Evolutionary conservation across 2,888 invertebrate species (phyloP), one percentile per base, ranked within the genome.

Genomic region (Pollenia angustigena): DNA sequence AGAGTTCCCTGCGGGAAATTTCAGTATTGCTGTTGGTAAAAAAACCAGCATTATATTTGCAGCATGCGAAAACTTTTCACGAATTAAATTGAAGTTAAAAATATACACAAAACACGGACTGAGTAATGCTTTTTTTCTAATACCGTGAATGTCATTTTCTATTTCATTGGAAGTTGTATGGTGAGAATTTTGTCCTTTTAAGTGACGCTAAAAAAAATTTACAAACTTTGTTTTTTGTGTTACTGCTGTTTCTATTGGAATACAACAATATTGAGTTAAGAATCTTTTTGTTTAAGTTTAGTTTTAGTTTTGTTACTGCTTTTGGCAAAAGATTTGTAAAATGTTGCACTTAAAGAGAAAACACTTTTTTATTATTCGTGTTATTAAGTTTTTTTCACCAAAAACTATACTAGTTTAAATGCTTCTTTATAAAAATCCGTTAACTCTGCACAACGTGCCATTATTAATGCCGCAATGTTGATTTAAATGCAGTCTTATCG

Each of bases 401-500:
- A 64, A 83, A 64, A 64, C 56, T 71, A 64, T n/a, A 82, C 52
- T 69, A 86, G 42, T 75, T 74, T 75, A 44, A 83, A 71, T 48
- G 80, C 64, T 46, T 8, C 56, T 66, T 60, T 74, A 40, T 71
- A 42, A 32, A 71, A 83, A 72, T 48, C 75, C 71, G 23, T 75
- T 80, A 58, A 58, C 68, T 75, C 44, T 11, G 46, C 48, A 58
- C 62, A 68, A 71, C 50, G 52, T 68, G 54, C 54, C 79, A 85
- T 80, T 68, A 74, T 74, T 80, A 40, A 68, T 84, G 66, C 46
- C 66, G 66, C 79, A 78, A 48, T 83, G 78, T 72, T 58, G 50
- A 66, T 76, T 72, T 72, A 58, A 80, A 72, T 72, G 76, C 60
- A 83, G 80, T 72, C 69, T 71, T 69, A 74, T 83, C n/a, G 16